phyloP scores from a whole-genome alignment of 2,113 vertebrate species.

The Rhinopomastus cyanomelas region DNA sequence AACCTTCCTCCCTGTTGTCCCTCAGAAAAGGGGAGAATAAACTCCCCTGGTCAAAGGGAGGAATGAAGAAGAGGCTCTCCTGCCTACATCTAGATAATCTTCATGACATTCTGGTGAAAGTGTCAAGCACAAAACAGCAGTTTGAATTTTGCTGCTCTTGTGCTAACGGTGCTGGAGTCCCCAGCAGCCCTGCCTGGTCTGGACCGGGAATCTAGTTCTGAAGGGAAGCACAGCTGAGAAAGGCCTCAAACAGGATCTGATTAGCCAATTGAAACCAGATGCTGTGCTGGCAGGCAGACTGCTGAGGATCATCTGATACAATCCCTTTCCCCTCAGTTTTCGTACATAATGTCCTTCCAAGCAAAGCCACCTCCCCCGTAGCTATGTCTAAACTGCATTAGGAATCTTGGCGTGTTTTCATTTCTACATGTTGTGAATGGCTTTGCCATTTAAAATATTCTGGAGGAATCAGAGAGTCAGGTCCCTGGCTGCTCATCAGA shows the following conservation, averaged over 20 bases:
- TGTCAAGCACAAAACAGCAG: accelerated
- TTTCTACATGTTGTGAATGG: constrained; percentile 8
- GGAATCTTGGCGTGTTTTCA: constrained; percentile 51
- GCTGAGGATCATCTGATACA: constrained; percentile 36
- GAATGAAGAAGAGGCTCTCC: background rate
- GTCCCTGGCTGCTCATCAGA: background rate
- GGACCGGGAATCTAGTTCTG: constrained; percentile 17
- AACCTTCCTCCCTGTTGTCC: background rate
- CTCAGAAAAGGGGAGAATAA: background rate
- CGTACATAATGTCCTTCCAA: constrained; percentile 69
- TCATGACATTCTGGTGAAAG: background rate
- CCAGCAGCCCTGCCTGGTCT: background rate
- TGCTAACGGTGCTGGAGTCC: background rate
- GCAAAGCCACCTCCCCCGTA: constrained; percentile 39
- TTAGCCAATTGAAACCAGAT: constrained; percentile 46
- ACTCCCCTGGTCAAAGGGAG: background rate
- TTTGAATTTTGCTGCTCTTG: background rate
- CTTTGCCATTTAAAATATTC: constrained; percentile 40
- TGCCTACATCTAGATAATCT: background rate
- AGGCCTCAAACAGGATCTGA: constrained; percentile 45
- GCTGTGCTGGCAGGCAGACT: constrained; percentile 45
- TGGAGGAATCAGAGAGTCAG: background rate
- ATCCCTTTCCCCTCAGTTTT: constrained; percentile 31
- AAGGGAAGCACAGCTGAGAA: constrained; percentile 56
- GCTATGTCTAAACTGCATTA: constrained; percentile 41